Evolutionary conservation across 2,888 invertebrate species (phyloP), one percentile per base, ranked within the genome.

Genomic region (Meteorus cinctellus): DNA sequence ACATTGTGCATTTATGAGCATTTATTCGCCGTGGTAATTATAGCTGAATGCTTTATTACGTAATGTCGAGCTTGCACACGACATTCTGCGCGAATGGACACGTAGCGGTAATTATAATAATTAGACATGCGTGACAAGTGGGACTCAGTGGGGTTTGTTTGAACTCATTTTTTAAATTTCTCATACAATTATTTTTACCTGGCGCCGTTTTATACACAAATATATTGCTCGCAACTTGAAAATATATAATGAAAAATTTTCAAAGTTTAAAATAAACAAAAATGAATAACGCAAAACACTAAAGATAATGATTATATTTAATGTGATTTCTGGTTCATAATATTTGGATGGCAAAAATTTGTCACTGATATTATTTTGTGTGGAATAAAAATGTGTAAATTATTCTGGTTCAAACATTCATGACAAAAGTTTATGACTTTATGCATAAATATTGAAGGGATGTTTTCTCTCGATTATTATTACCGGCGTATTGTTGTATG

Each of bases 51-150:
- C 27, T 36, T 65, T 65, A 41, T 65, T 36, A 41, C 19, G 2
- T 65, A n/a, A 63, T 29, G 34, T 36, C 65, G 16, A 36, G 36
- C n/a, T 4, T 65, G 65, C 19, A 65, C 48, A 51, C 16, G 48
- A 67, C 67, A 29, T 16, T 67, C 31, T 29, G 45, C 48, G 45
- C 29, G 48, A 41, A 67, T 67, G 67, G 29, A 67, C 45, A 67
- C 41, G 48, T 27, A 45, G 16, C 48, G 27, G 48, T 67, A 67
- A 67, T 67, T 67, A 67, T 67, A 45, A 67, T 67, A 67, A 67
- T 67, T 67, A 67, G 67, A 67, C 45, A 45, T 16, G 14, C 55
- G 36, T 67, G 67, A 67, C 36, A 29, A 48, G 45, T 67, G 67
- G 67, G 36, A 45, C 45, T 45, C 67, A 45, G 31, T 29, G 4